These are phyloP conservation scores for Charina bottae DNA, from an alignment of 2,113 vertebrate species.

Conservation along the genomic window DNA sequence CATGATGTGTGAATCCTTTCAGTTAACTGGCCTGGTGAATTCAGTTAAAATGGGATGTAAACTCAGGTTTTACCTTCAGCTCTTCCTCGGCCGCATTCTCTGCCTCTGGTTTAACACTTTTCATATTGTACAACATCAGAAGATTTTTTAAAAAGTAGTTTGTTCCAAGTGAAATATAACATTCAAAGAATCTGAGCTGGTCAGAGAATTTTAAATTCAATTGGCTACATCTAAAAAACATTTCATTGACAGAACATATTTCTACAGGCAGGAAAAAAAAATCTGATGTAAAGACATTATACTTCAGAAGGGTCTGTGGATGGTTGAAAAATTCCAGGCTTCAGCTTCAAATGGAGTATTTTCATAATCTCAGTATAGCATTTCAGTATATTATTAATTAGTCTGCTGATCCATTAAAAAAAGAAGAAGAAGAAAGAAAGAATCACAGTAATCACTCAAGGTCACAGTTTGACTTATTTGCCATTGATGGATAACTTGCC, in stretches of 20 bases:
- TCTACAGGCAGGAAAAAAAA: not conserved
- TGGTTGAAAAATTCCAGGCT: conserved; percentile 5
- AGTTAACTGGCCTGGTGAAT: not conserved
- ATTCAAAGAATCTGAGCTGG: conserved; percentile 21
- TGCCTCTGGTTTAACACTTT: not conserved
- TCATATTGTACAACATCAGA: not conserved
- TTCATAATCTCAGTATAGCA: conserved; percentile 67
- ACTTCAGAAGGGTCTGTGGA: not conserved
- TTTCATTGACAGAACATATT: conserved; percentile 14
- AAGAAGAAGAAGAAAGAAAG: not conserved
- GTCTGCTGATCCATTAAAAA: conserved; percentile 65
- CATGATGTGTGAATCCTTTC: not conserved
- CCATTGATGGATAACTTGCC: conserved; percentile 78
- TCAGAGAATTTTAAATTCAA: conserved; percentile 1
- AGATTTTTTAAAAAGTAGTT: not conserved
- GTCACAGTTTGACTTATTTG: conserved; percentile 82
- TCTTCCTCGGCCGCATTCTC: not conserved
- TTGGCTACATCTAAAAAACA: not conserved
- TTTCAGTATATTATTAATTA: conserved; percentile 78
- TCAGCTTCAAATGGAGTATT: not conserved
- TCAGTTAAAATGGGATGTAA: not conserved
- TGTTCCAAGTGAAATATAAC: not conserved
- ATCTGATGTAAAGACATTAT: conserved; percentile 17
- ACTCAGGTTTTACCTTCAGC: not conserved
- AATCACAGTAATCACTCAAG: conserved; percentile 74